A percentile compares a stretch with the other conserved stretches of the same genome.
phyloP scores from a whole-genome alignment of 2,888 invertebrate species.

The Gryllus longicercus region DNA sequence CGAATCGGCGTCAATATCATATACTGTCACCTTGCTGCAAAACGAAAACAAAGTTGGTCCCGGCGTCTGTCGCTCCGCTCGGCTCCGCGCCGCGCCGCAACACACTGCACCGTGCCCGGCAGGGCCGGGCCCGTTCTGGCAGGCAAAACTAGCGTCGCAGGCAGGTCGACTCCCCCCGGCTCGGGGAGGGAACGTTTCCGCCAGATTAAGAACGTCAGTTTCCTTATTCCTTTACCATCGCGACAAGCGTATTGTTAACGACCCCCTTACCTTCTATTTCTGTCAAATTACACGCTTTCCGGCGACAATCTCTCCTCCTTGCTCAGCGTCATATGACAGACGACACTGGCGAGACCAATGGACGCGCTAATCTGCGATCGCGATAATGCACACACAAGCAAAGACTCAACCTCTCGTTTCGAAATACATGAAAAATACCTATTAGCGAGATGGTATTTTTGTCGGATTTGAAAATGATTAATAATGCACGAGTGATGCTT shows the following conservation, averaged over 20 bases:
- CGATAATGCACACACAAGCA: too few species aligned
- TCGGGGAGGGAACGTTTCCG: too few species aligned
- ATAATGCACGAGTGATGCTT: background rate
- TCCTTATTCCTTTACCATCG: too few species aligned
- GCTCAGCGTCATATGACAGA: slow-evolving; percentile 3
- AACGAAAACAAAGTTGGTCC: background rate
- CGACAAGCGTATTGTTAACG: background rate
- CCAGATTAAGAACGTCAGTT: too few species aligned
- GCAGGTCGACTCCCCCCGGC: too few species aligned
- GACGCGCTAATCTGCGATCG: too few species aligned
- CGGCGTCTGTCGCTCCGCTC: background rate
- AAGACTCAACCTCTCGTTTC: too few species aligned
- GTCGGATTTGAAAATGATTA: too few species aligned
- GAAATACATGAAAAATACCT: too few species aligned
- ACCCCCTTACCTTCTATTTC: background rate
- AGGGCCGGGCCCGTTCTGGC: background rate
- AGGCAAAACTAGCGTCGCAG: background rate
- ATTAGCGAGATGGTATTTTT: too few species aligned
- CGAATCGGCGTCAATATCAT: background rate
- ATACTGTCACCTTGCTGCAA: background rate
- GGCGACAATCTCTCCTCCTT: background rate
- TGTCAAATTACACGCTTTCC: background rate
- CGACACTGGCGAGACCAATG: background rate
- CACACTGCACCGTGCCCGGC: background rate
- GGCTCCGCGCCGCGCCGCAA: background rate